Percentiles rank a stretch among this genome's conserved stretches.
phyloP scores from a whole-genome alignment of 2,797 vertebrate species.

The Enteromius trimaculatus region DNA sequence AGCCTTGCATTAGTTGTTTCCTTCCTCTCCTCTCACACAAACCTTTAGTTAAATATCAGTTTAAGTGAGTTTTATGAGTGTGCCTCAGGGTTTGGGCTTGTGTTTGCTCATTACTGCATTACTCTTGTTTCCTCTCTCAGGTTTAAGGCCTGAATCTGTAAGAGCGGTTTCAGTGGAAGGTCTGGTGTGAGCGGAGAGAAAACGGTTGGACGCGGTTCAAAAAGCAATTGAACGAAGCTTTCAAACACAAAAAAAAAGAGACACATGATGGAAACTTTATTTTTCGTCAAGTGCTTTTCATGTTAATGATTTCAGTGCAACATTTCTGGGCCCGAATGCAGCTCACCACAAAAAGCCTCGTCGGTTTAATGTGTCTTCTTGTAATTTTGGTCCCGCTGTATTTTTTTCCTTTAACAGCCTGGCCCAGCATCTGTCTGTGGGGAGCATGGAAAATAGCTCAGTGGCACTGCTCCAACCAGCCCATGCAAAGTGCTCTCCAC shows the following conservation, averaged over 20 bases:
- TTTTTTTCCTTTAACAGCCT: constrained; percentile 52
- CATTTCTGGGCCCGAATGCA: constrained; percentile 38
- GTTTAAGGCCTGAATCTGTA: constrained; percentile 10
- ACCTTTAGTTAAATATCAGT: constrained; percentile 1
- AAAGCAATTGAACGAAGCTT: constrained; percentile 27
- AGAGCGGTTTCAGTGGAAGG: constrained; percentile 30
- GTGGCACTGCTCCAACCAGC: constrained; percentile 49
- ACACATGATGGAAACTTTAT: constrained; percentile 32
- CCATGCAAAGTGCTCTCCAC: constrained; percentile 57
- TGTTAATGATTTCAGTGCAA: constrained; percentile 55
- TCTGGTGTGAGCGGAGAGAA: constrained; percentile 24
- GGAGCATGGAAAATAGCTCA: constrained; percentile 61
- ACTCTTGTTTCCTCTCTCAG: constrained; percentile 28
- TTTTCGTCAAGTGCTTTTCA: constrained; percentile 56
- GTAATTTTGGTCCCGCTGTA: constrained; percentile 54
- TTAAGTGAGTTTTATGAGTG: constrained; percentile 20
- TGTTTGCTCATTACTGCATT: constrained; percentile 28
- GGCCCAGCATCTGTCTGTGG: constrained; percentile 61
- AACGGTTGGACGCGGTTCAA: constrained; percentile 32
- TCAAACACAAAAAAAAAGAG: constrained; percentile 10
- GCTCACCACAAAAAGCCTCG: constrained; percentile 47
- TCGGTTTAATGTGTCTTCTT: constrained; percentile 55
- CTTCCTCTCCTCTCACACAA: constrained; percentile 25
- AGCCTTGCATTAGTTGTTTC: constrained; percentile 11
- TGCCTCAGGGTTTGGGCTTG: background rate